Evolutionary conservation across 2,113 vertebrate species (phyloP).

Genomic region (Macrotus californicus): DNA sequence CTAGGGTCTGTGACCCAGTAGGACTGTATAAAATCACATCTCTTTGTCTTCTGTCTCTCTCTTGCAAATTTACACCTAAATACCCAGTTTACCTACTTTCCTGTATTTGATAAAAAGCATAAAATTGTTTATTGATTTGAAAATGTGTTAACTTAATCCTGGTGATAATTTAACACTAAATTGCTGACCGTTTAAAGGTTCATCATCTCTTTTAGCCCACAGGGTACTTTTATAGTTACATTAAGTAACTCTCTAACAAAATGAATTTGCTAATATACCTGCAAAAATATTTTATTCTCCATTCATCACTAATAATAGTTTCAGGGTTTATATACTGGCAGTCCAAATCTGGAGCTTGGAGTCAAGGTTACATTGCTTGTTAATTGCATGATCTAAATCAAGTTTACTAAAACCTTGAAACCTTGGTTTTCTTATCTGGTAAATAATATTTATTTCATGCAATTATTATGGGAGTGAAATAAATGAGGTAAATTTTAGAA

Average conservation of each 20-base stretch:
- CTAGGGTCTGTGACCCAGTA: too few species aligned
- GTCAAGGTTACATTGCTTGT: background rate
- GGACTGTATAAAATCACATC: background rate
- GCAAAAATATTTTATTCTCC: background rate
- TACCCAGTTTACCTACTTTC: background rate
- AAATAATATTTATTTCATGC: background rate
- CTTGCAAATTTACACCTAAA: background rate
- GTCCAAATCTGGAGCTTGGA: background rate
- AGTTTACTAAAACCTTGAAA: slow-evolving; percentile 9
- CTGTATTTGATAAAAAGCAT: background rate
- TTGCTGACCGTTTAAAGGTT: background rate
- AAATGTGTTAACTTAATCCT: background rate
- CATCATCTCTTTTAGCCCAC: background rate
- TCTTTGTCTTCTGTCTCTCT: background rate
- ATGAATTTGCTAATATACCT: background rate
- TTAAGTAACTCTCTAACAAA: background rate
- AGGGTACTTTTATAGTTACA: background rate
- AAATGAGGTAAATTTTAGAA: background rate
- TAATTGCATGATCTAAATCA: background rate
- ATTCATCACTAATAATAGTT: background rate
- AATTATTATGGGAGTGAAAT: background rate
- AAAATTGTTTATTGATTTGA: background rate
- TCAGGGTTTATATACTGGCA: background rate
- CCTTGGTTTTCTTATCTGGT: background rate
- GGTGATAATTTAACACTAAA: background rate